Evolutionary conservation across 2,888 invertebrate species (phyloP), one percentile per base, ranked within the genome.

Genomic region (Carabus problematicus): DNA sequence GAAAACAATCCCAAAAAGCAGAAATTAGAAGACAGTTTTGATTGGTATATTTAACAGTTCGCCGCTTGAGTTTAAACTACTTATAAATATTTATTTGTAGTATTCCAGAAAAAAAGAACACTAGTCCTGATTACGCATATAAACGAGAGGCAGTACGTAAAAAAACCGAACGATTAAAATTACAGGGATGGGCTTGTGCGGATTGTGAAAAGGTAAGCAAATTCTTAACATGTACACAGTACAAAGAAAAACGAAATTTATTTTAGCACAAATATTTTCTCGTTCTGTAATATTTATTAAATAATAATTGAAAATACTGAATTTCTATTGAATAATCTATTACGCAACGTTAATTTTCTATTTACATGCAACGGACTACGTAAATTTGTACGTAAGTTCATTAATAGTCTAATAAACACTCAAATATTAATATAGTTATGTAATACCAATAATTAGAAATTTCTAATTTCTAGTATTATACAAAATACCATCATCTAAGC

Each of bases 101-200:
- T 12, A 11, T 71, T 49, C 66, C 70, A 43, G 9, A 47, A 7
- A 19, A 41, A 8, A 56, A 63, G 39, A 72, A 71, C 54, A 70
- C 71, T 52, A 75, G 72, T 70, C 79, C 79, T 9, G 71, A 76
- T 54, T 77, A 75, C 71, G 78, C 77, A 18, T 75, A 76, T 71
- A 75, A 74, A 70, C 76, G 75, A 61, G 78, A 76, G 67, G 66
- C 79, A 9, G 77, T 79, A 7, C 76, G 80, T 41, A 79, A 78
- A 54, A 80, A 79, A 74, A 72, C 64, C n/a, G 80, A 81, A 52
- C 77, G 80, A 69, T 76, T 75, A 67, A 78, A 79, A 70, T 71
- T 83, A 43, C 75, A 74, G 56, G 83, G 83, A n/a, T 79, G 80
- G 79, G 73, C 76, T 68, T 84, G 84, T 71, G 74, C 75, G 61